Percentiles rank a stretch among this genome's conserved stretches.
These are phyloP conservation scores for Alexandromys oeconomus DNA, from an alignment of 2,797 vertebrate species.

Conservation along the genomic window DNA sequence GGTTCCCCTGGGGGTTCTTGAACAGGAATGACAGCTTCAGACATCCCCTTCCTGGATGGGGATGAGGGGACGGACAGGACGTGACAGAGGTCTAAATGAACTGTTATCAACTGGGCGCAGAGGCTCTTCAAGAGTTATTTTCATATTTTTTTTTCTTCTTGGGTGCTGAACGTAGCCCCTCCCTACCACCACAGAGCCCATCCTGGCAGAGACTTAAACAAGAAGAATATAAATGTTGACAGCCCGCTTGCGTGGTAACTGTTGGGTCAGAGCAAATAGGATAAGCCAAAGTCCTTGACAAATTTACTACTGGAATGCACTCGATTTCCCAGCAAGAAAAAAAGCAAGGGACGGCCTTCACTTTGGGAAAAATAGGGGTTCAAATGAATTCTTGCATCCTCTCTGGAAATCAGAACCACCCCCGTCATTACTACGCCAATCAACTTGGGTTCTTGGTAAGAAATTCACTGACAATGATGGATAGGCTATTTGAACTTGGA, in stretches of 20 bases:
- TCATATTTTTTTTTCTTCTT: neutral
- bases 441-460: slow-evolving; percentile 45
- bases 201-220: neutral
- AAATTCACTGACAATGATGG: slow-evolving; percentile 60
- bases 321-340: slow-evolving; percentile 32
- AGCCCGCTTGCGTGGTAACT: neutral
- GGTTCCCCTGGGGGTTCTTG: neutral
- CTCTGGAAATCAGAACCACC: slow-evolving; percentile 31
- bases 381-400: slow-evolving; percentile 48
- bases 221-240: neutral
- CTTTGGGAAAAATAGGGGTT: slow-evolving; percentile 46
- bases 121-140: neutral
- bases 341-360: slow-evolving; percentile 36
- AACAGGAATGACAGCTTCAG: neutral
- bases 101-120: neutral
- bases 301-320: neutral
- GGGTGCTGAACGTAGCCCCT: neutral
- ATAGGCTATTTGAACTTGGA: slow-evolving; percentile 64
- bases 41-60: neutral
- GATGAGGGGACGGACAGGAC: neutral
- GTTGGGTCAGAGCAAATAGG: neutral
- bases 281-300: neutral
- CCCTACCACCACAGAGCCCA: neutral
- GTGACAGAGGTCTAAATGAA: neutral
- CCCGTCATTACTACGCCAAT: slow-evolving; percentile 46